A percentile compares a stretch with the other conserved stretches of the same genome.
Evolutionary conservation across 2,888 invertebrate genomes (phyloP).

Genomic region (Leptinotarsa peninsularis): DNA sequence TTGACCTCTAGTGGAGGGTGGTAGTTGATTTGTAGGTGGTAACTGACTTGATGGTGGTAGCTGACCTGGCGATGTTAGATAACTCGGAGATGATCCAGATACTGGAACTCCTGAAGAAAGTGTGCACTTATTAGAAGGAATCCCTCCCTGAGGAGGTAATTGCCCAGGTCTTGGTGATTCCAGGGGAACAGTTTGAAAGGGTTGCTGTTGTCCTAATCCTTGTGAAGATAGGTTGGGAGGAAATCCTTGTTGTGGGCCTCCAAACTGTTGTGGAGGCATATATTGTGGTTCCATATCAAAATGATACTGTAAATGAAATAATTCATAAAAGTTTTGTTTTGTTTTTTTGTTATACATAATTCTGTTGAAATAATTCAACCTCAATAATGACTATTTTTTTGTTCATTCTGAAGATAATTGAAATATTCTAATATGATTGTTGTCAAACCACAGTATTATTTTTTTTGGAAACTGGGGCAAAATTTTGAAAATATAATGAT

Average conservation of each 20-base stretch:
- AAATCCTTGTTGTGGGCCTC: slow-evolving; percentile 49
- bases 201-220: slow-evolving; percentile 26
- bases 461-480: background rate
- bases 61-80: slow-evolving; percentile 27
- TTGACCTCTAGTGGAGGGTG: slow-evolving; percentile 51
- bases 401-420: background rate
- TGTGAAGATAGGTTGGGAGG: slow-evolving; percentile 40
- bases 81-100: slow-evolving; percentile 34
- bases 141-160: slow-evolving; percentile 30
- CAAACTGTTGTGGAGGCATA: slow-evolving; percentile 61
- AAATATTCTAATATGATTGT: background rate
- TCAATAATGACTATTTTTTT: background rate
- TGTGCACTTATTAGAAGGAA: slow-evolving; percentile 18
- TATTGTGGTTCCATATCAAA: slow-evolving; percentile 69
- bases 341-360: background rate
- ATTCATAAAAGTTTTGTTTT: background rate
- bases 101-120: slow-evolving; percentile 32
- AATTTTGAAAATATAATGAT: background rate
- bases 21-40: slow-evolving; percentile 48
- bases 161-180: slow-evolving; percentile 44
- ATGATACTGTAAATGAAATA: slow-evolving; percentile 34
- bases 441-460: background rate
- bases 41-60: slow-evolving; percentile 45
- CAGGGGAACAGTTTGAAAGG: slow-evolving; percentile 44
- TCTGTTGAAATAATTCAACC: background rate